These are phyloP conservation scores for Grapholita molesta DNA, from an alignment of 1,140 invertebrate species.

Conservation along the genomic window DNA sequence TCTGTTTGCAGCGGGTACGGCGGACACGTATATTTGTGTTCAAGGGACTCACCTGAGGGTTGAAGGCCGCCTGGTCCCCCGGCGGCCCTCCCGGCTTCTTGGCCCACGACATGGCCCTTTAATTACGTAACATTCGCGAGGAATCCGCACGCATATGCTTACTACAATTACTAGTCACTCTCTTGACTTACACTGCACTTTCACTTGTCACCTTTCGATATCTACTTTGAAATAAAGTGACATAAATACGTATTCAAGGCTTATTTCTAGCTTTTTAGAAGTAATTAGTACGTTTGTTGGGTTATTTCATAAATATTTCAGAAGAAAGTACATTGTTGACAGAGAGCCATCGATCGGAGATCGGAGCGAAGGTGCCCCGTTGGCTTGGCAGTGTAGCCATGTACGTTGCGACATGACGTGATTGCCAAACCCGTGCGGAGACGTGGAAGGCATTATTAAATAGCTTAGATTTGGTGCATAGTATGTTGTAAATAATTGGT, in stretches of 20 bases:
- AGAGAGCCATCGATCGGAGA: conserved; percentile 76
- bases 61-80: conserved; percentile 46
- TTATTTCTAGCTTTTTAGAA: background rate
- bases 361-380: conserved; percentile 77
- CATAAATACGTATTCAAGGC: conserved; percentile 5
- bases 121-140: conserved; percentile 73
- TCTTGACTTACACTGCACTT: conserved; percentile 58
- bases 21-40: conserved; percentile 68
- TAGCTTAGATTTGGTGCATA: background rate
- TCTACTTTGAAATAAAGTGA: background rate
- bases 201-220: conserved; percentile 45
- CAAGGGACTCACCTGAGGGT: conserved; percentile 46
- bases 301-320: conserved; percentile 49
- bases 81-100: conserved; percentile 60
- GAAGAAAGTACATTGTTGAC: conserved; percentile 57
- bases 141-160: conserved; percentile 62
- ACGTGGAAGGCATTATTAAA: conserved; percentile 4
- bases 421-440: background rate
- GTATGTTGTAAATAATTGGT: background rate
- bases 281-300: conserved; percentile 26
- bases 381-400: conserved; percentile 75
- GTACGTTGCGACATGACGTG: conserved; percentile 22
- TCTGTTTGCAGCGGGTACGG: conserved; percentile 32
- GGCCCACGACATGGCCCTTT: conserved; percentile 73
- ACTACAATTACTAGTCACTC: conserved; percentile 67